Evolutionary conservation across 2,797 vertebrate genomes (phyloP).

Genomic region (Aotus griseimembra): DNA sequence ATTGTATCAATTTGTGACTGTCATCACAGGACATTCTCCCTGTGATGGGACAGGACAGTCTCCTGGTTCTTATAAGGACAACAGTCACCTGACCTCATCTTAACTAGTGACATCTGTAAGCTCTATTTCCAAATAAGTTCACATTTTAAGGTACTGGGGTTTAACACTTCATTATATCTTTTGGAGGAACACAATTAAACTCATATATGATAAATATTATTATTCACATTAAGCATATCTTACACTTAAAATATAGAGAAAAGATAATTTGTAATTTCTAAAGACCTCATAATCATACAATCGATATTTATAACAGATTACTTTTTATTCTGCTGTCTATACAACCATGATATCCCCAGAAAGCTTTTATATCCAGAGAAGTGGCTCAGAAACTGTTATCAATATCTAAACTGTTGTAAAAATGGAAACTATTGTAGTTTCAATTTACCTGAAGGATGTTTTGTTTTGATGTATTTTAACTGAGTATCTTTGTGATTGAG

Average conservation of each 20-base stretch:
- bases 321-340: not conserved
- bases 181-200: not conserved
- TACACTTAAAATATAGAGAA: not conserved
- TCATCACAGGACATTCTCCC: not conserved
- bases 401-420: not conserved
- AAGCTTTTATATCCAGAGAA: not conserved
- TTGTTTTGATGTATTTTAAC: not conserved
- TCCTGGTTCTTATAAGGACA: not conserved
- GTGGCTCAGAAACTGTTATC: not conserved
- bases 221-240: not conserved
- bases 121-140: not conserved
- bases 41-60: not conserved
- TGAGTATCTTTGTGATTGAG: not conserved
- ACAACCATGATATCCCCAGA: not conserved
- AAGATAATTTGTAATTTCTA: not conserved
- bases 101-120: not conserved
- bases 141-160: not conserved
- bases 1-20: not conserved
- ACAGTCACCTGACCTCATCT: not conserved
- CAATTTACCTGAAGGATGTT: not conserved
- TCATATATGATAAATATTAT: not conserved
- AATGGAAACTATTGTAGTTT: not conserved
- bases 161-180: not conserved
- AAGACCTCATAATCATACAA: not conserved
- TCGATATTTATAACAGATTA: not conserved